phyloP scores from a whole-genome alignment of 1,140 invertebrate species.

The Drosophila ficusphila region DNA sequence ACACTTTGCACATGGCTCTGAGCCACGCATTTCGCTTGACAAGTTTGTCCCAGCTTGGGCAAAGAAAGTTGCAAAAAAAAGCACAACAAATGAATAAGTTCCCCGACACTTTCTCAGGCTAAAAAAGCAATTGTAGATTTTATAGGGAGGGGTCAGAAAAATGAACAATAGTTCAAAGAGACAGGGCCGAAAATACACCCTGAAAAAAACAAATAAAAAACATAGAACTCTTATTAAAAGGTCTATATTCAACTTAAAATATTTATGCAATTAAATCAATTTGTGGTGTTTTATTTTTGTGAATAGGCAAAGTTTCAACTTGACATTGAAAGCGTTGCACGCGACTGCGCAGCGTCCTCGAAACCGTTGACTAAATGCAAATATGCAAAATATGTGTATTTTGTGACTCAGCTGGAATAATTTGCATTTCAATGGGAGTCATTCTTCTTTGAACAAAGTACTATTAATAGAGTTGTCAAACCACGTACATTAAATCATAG shows the following conservation, averaged over 20 bases:
- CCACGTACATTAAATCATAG: not conserved
- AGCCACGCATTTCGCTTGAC: constrained; percentile 13
- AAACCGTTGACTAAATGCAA: constrained; percentile 8
- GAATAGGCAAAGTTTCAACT: constrained; percentile 24
- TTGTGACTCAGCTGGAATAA: constrained; percentile 12
- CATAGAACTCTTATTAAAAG: not conserved
- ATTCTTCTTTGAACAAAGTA: not conserved
- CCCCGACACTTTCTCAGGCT: constrained; percentile 32
- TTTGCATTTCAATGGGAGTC: not conserved
- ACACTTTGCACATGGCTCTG: constrained; percentile 12
- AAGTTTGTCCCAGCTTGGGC: constrained; percentile 30
- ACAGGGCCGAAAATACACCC: not conserved
- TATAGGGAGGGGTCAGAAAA: not conserved
- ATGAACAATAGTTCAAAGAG: constrained; percentile 23
- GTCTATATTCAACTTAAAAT: no score
- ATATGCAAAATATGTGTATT: constrained; percentile 5
- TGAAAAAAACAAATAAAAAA: not conserved
- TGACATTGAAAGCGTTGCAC: constrained; percentile 60
- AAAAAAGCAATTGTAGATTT: not conserved
- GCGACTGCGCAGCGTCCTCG: constrained; percentile 25
- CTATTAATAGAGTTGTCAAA: not conserved
- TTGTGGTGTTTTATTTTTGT: not conserved
- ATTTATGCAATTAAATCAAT: not conserved
- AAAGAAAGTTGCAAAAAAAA: constrained; percentile 39
- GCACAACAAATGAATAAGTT: constrained; percentile 28